A percentile compares a stretch with the other conserved stretches of the same genome.
phyloP scores from a whole-genome alignment of 2,797 vertebrate genomes.

The Margarornis squamiger region DNA sequence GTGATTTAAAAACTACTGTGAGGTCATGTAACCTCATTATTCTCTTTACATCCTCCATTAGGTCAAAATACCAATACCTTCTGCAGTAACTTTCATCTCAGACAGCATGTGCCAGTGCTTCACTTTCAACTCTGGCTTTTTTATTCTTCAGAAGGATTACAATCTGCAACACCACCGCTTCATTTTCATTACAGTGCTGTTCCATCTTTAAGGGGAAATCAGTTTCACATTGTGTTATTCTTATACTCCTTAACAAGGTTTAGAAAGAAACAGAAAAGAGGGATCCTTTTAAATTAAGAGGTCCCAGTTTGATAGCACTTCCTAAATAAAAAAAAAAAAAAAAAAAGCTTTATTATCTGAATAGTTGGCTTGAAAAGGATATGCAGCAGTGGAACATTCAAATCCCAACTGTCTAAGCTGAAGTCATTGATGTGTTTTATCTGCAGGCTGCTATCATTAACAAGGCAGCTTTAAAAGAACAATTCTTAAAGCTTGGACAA shows the following conservation, averaged over 20 bases:
- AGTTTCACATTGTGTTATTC: slow-evolving; percentile 66
- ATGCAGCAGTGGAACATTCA: slow-evolving; percentile 2
- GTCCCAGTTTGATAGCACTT: slow-evolving; percentile 29
- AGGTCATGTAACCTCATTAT: slow-evolving; percentile 56
- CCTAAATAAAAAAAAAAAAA: background rate
- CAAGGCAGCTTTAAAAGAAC: slow-evolving; percentile 57
- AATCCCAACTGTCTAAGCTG: slow-evolving; percentile 49
- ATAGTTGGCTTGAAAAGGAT: slow-evolving; percentile 62
- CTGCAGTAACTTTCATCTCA: slow-evolving; percentile 40
- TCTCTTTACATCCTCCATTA: slow-evolving; percentile 51
- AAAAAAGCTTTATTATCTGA: slow-evolving; percentile 16
- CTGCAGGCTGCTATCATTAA: slow-evolving; percentile 55
- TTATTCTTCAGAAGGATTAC: slow-evolving; percentile 56
- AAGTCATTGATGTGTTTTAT: slow-evolving; percentile 67
- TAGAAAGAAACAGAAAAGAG: slow-evolving; percentile 42
- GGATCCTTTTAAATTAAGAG: slow-evolving; percentile 65
- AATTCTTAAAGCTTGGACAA: slow-evolving; percentile 56
- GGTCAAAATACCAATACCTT: slow-evolving; percentile 52
- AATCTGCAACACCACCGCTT: background rate
- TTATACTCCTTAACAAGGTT: slow-evolving; percentile 50
- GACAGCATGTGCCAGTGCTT: background rate
- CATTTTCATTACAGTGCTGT: slow-evolving; percentile 46
- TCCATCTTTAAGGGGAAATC: slow-evolving; percentile 66
- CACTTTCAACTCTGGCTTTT: slow-evolving; percentile 55
- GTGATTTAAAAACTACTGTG: slow-evolving; percentile 55